phyloP scores from a whole-genome alignment of 30 jellyfish, hydroid and myxozoan species.

The Aurelia sp. region DNA sequence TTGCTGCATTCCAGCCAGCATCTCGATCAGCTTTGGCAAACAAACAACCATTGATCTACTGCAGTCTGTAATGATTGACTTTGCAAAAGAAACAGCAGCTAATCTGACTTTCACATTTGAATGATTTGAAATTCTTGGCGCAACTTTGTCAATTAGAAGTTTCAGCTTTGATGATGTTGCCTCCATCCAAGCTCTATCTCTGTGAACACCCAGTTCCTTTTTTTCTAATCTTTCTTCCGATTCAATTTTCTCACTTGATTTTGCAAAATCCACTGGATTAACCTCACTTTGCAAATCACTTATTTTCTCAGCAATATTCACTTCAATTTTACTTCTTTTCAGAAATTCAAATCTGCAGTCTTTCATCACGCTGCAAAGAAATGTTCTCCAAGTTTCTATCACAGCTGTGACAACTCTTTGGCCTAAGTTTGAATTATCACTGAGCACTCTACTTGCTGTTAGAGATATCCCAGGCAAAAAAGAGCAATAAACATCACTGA shows the following conservation, averaged over 20 bases:
- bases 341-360: slow-evolving; percentile 42
- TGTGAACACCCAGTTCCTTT: neutral
- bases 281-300: neutral
- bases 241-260: neutral
- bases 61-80: slow-evolving; percentile 42
- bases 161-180: slow-evolving; percentile 62
- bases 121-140: slow-evolving; percentile 58
- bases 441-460: slow-evolving; percentile 37
- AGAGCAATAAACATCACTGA: slow-evolving; percentile 68
- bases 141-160: slow-evolving; percentile 54
- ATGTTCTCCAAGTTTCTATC: slow-evolving; percentile 38
- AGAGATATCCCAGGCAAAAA: slow-evolving; percentile 87
- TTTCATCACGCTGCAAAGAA: slow-evolving; percentile 47
- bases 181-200: slow-evolving; percentile 76
- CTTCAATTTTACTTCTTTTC: neutral
- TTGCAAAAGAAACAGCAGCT: slow-evolving; percentile 57
- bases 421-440: slow-evolving; percentile 48
- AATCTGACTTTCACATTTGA: slow-evolving; percentile 46
- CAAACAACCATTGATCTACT: slow-evolving; percentile 45
- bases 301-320: neutral
- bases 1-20: slow-evolving; percentile 67
- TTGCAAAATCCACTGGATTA: neutral
- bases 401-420: slow-evolving; percentile 41
- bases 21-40: slow-evolving; percentile 50
- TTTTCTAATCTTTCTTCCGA: neutral